A percentile compares a stretch with the other conserved stretches of the same genome.
Conservation (phyloP, 1,140 invertebrate species). For the Bombus vancouverensis region DNA sequence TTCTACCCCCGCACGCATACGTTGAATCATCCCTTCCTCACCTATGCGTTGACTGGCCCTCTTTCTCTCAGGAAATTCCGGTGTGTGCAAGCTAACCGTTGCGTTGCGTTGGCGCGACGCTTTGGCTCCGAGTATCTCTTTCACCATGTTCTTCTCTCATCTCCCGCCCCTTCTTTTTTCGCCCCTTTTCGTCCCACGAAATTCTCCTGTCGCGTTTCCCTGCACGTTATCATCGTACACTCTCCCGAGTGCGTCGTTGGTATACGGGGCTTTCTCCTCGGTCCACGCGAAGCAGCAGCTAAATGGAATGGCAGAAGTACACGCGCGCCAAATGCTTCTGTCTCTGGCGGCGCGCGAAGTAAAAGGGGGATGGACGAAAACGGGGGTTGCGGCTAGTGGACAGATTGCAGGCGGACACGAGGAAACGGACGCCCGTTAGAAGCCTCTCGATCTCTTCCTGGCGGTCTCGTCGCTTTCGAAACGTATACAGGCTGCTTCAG, state of each 20-base stretch:
- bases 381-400: slow-evolving; percentile 26
- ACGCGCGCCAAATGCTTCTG: slow-evolving; percentile 64
- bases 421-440: slow-evolving; percentile 17
- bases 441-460: slow-evolving; percentile 5
- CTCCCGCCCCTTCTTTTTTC: background rate
- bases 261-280: background rate
- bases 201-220: background rate
- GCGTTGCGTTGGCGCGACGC: slow-evolving; percentile 22
- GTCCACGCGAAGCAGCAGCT: slow-evolving; percentile 30
- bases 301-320: slow-evolving; percentile 49
- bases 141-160: background rate
- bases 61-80: background rate
- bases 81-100: slow-evolving; percentile 8
- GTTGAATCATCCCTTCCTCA: slow-evolving; percentile 4
- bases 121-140: slow-evolving; percentile 36
- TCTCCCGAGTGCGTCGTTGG: background rate
- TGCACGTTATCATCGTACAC: background rate
- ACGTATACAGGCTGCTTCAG: background rate
- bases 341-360: slow-evolving; percentile 31
- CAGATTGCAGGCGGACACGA: slow-evolving; percentile 60
- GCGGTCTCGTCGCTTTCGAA: no score
- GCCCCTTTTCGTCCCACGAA: background rate
- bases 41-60: background rate
- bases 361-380: background rate
- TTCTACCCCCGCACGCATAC: background rate